phyloP scores from a whole-genome alignment of 2,888 invertebrate genomes.

The Drosophila parthenogenetica region DNA sequence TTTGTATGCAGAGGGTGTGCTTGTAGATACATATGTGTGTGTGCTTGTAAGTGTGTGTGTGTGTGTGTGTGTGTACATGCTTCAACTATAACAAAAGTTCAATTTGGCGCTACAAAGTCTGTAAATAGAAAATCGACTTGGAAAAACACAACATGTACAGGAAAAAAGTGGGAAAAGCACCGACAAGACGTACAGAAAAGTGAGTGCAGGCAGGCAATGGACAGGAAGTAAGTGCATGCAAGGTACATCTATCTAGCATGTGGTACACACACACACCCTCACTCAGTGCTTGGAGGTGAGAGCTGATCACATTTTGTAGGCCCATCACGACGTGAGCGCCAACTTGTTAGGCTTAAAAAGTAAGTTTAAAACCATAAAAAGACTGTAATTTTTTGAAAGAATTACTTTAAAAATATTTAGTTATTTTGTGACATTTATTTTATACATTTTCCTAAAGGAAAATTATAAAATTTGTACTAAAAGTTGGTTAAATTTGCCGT shows the following conservation, averaged over 20 bases:
- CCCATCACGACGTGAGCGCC: no score
- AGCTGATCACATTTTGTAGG: no score
- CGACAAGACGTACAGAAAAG: constrained; percentile 11
- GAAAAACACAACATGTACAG: constrained; percentile 65
- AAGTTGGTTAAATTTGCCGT: no score
- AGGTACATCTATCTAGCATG: constrained; percentile 36
- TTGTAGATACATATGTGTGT: constrained; percentile 1
- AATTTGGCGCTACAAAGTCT: constrained; percentile 79
- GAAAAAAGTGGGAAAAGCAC: constrained; percentile 37
- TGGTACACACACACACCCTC: constrained; percentile 14
- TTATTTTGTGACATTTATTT: no score
- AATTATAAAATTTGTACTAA: no score
- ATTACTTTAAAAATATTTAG: no score
- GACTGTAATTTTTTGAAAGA: no score
- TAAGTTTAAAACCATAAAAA: no score
- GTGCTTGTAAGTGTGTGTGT: constrained; percentile 11
- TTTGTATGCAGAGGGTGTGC: constrained; percentile 9
- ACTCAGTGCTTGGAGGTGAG: background rate
- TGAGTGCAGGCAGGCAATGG: constrained; percentile 54
- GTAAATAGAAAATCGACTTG: constrained; percentile 67
- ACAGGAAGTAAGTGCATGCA: constrained; percentile 67
- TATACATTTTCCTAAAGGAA: no score
- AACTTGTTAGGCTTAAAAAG: no score
- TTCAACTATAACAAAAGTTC: constrained; percentile 68
- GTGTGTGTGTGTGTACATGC: constrained; percentile 21